A percentile compares a stretch with the other conserved stretches of the same genome.
These are phyloP conservation scores for Lasiurus borealis DNA, from an alignment of 2,113 vertebrate species.

Conservation along the genomic window DNA sequence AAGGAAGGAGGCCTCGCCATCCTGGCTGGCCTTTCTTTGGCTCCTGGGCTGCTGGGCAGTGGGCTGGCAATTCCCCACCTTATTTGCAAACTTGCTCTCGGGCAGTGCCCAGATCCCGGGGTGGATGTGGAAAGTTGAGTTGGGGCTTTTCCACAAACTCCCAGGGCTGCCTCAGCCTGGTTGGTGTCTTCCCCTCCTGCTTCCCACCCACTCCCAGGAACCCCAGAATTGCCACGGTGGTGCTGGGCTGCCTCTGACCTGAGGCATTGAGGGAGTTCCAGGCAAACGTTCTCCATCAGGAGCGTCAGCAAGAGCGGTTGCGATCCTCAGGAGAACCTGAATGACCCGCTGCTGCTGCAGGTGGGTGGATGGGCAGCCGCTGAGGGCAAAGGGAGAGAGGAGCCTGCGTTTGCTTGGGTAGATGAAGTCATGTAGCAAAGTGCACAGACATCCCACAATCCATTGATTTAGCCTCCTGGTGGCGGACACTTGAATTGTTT, in stretches of 20 bases:
- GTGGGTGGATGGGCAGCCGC: background rate
- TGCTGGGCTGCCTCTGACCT: constrained; percentile 84
- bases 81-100: background rate
- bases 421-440: too few species aligned
- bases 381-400: too few species aligned
- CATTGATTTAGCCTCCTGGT: background rate
- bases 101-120: fast-evolving
- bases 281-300: background rate
- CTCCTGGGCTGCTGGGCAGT: background rate
- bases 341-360: constrained; percentile 52
- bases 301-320: background rate
- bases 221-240: constrained; percentile 60
- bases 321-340: background rate
- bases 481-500: background rate
- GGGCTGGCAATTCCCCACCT: too few species aligned
- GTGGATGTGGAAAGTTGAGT: too few species aligned
- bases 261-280: background rate
- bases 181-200: background rate
- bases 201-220: constrained; percentile 4
- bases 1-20: background rate
- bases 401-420: background rate
- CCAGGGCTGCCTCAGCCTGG: background rate
- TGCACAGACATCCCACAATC: background rate
- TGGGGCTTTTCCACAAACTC: background rate
- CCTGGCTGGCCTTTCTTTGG: background rate